phyloP scores from a whole-genome alignment of 2,888 invertebrate species.

The Drosophila buzzatii region DNA sequence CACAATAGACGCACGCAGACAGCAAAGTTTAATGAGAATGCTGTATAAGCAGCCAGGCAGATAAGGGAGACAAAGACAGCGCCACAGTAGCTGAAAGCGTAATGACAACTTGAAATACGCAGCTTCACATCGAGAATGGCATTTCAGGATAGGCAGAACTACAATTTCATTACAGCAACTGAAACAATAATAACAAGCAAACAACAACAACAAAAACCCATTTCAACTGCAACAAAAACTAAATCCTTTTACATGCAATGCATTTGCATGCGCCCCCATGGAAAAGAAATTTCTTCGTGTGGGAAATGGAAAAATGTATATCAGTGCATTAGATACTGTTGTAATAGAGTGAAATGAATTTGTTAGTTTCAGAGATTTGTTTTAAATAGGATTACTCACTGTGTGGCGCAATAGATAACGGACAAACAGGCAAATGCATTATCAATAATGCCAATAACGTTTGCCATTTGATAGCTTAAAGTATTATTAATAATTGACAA shows the following conservation, averaged over 20 bases:
- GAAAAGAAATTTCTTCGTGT: not conserved
- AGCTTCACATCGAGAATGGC: conserved; percentile 9
- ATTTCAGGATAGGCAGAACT: conserved; percentile 15
- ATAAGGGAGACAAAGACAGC: not conserved
- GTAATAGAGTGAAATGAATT: not conserved
- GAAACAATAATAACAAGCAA: conserved; percentile 9
- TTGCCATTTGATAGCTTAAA: not conserved
- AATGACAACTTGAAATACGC: conserved; percentile 22
- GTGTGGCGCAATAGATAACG: not conserved
- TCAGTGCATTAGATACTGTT: not conserved
- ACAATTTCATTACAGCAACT: conserved; percentile 21
- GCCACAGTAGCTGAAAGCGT: not conserved
- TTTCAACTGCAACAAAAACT: not conserved
- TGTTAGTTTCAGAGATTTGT: not conserved
- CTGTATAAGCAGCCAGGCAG: conserved; percentile 14
- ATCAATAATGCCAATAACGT: not conserved
- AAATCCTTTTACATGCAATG: conserved; percentile 10
- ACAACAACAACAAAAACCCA: conserved; percentile 4
- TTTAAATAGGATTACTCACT: not conserved
- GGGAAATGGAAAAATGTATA: not conserved
- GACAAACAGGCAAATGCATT: not conserved
- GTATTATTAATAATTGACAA: too few relatives aligned
- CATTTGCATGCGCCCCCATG: conserved; percentile 11
- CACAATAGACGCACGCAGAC: conserved; percentile 29
- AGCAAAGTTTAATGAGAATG: conserved; percentile 50